Conservation (phyloP, 2,888 invertebrate species). For the Onthophagus sagittarius region DNA sequence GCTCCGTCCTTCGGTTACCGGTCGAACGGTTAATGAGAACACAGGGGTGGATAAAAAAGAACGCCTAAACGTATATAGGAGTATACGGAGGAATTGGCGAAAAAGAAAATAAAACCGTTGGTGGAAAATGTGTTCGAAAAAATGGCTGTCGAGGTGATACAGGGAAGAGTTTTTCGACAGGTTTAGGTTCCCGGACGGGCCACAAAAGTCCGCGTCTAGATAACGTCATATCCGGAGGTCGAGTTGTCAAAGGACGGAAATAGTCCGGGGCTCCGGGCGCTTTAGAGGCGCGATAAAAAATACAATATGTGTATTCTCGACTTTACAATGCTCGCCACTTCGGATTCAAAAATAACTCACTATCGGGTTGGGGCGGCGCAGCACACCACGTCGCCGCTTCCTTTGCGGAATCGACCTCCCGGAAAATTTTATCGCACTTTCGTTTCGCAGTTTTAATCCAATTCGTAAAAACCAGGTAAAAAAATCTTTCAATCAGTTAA, state of each 20-base stretch:
- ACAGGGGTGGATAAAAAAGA: slow-evolving; percentile 28
- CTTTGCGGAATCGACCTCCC: neutral
- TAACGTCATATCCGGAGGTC: slow-evolving; percentile 49
- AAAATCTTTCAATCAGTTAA: neutral
- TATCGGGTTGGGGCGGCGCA: neutral
- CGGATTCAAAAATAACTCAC: slow-evolving; percentile 24
- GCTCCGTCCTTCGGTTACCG: slow-evolving; percentile 30
- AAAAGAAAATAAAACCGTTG: neutral
- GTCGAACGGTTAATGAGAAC: slow-evolving; percentile 35
- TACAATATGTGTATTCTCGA: slow-evolving; percentile 36
- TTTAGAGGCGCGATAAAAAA: slow-evolving; percentile 45
- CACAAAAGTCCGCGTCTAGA: slow-evolving; percentile 42
- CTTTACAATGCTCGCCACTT: slow-evolving; percentile 27
- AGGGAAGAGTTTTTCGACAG: slow-evolving; percentile 23
- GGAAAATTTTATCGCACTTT: neutral
- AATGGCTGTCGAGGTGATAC: neutral
- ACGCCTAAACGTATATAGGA: neutral
- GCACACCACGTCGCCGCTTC: neutral
- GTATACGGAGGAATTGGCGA: neutral
- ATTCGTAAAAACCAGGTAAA: neutral
- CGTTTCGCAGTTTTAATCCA: neutral
- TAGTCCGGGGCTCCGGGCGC: slow-evolving; percentile 44
- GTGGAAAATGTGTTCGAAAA: neutral
- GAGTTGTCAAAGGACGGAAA: slow-evolving; percentile 49
- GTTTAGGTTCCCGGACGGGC: slow-evolving; percentile 34